phyloP scores from a whole-genome alignment of 2,888 invertebrate species.

The Sarcophaga rosellei region DNA sequence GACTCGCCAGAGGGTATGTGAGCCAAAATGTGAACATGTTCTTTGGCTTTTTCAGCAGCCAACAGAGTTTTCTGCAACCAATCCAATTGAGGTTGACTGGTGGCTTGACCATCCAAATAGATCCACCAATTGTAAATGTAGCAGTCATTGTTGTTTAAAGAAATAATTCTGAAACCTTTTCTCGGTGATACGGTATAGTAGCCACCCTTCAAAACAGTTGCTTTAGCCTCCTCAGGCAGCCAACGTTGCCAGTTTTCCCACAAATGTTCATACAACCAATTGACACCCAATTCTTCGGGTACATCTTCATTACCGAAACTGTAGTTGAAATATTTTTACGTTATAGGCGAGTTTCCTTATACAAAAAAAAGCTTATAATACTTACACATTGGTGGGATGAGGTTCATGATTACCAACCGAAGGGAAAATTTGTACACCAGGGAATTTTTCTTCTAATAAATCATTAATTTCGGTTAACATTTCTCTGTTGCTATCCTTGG shows the following conservation, averaged over 20 bases:
- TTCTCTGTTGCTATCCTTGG: conserved; percentile 84
- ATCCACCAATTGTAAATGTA: conserved; percentile 84
- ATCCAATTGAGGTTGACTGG: conserved; percentile 86
- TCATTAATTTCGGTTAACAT: conserved; percentile 83
- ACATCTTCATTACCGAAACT: conserved; percentile 84
- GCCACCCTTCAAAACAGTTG: conserved; percentile 86
- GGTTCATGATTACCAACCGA: conserved; percentile 93
- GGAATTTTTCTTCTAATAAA: conserved; percentile 84
- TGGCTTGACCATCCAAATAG: conserved; percentile 86
- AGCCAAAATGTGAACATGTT: conserved; percentile 91
- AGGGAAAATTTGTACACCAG: conserved; percentile 85
- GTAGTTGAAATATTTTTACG: no score
- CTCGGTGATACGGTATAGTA: conserved; percentile 88
- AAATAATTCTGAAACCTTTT: conserved; percentile 88
- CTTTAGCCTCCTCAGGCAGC: conserved; percentile 84
- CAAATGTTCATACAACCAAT: conserved; percentile 89
- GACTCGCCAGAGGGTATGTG: conserved; percentile 90
- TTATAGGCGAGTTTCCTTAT: not conserved
- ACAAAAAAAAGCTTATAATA: conserved; percentile 52
- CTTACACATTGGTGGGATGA: conserved; percentile 91
- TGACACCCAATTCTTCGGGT: conserved; percentile 82
- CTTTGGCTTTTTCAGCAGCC: conserved; percentile 87
- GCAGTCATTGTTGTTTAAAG: conserved; percentile 91
- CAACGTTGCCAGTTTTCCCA: conserved; percentile 87
- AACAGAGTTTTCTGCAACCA: conserved; percentile 90